These are phyloP conservation scores for Platycnemis pennipes DNA, from an alignment of 2,888 invertebrate genomes.

Conservation along the genomic window DNA sequence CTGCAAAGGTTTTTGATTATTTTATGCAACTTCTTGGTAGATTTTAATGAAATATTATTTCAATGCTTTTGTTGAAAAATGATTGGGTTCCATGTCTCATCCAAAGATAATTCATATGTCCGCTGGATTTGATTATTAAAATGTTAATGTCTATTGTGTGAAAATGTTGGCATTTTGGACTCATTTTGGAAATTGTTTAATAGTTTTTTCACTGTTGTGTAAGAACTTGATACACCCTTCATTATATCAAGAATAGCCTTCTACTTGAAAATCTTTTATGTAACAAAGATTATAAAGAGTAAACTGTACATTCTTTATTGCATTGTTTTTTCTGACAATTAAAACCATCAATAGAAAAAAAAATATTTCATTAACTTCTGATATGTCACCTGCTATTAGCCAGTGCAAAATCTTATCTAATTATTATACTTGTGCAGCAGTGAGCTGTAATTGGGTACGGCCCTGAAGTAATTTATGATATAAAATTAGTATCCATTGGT, in stretches of 20 bases:
- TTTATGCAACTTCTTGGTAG: not conserved
- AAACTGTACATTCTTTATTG: slow-evolving; percentile 66
- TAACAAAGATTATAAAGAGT: slow-evolving; percentile 61
- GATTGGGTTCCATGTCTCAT: slow-evolving; percentile 53
- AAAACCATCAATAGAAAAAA: slow-evolving; percentile 40
- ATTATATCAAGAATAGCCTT: slow-evolving; percentile 46
- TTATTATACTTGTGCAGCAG: too few relatives aligned
- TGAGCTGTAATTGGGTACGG: too few relatives aligned
- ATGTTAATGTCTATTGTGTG: slow-evolving; percentile 63
- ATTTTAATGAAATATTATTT: slow-evolving; percentile 37
- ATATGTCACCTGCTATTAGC: too few relatives aligned
- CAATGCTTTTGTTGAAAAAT: slow-evolving; percentile 9
- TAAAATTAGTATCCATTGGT: too few relatives aligned
- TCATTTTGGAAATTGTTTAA: slow-evolving; percentile 58
- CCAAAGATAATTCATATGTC: slow-evolving; percentile 57
- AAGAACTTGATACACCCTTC: slow-evolving; percentile 51
- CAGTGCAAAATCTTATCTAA: too few relatives aligned
- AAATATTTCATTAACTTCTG: too few relatives aligned
- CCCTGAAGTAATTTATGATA: too few relatives aligned
- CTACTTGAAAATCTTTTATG: slow-evolving; percentile 54
- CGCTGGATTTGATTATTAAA: slow-evolving; percentile 46
- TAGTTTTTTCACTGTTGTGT: slow-evolving; percentile 64
- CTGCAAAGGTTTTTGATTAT: slow-evolving; percentile 5
- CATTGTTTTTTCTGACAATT: slow-evolving; percentile 65
- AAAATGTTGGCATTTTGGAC: slow-evolving; percentile 51